phyloP scores from a whole-genome alignment of 2,797 vertebrate species.

The Pangasius krempfi region DNA sequence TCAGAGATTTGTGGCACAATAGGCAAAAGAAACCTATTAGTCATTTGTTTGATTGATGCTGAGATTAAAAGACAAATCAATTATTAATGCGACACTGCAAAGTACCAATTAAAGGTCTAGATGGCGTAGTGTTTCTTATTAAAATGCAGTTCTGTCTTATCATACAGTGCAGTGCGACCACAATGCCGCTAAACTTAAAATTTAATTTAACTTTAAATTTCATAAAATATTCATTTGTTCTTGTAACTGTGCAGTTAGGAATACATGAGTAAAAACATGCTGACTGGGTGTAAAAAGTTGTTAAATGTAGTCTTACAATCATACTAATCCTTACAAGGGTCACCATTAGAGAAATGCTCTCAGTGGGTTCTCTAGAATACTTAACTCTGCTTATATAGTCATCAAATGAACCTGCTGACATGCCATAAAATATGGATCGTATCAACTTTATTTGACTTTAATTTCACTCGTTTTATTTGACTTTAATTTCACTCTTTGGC shows the following conservation, averaged over 20 bases:
- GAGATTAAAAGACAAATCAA: not conserved
- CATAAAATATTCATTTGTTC: constrained; percentile 40
- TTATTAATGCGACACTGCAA: not conserved
- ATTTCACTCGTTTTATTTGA: too few species aligned
- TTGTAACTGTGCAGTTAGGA: not conserved
- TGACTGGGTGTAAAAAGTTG: not conserved
- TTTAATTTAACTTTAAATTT: too few species aligned
- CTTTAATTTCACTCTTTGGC: not conserved
- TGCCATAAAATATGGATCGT: not conserved
- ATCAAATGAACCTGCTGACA: not conserved
- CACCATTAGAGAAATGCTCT: not conserved
- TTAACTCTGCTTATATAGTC: not conserved
- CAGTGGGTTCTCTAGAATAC: not conserved
- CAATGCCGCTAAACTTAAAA: constrained; percentile 6
- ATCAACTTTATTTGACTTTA: too few species aligned
- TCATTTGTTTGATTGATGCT: not conserved
- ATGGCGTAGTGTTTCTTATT: not conserved
- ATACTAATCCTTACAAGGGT: constrained; percentile 20
- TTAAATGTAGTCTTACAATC: constrained; percentile 30
- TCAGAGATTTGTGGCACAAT: not conserved
- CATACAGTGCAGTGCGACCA: not conserved
- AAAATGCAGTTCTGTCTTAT: not conserved
- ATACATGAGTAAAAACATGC: constrained; percentile 11
- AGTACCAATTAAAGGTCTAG: not conserved
- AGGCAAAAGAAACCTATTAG: not conserved